Base-by-base conservation (phyloP, 2,888 invertebrate species). In the Diarsia dahlii region DNA sequence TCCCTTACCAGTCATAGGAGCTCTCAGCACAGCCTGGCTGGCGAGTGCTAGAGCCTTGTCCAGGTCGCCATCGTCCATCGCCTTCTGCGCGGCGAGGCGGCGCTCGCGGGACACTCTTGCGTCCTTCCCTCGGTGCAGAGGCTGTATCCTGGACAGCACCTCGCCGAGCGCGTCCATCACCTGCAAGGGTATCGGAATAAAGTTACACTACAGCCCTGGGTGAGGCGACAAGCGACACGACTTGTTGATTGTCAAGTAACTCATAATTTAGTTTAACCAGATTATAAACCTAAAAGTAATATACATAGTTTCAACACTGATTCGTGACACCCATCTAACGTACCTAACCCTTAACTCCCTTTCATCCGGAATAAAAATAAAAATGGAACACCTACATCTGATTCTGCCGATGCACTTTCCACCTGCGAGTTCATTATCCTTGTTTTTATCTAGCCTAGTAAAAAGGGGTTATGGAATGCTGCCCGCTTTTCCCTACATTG, bases 1-100 rank as follows among this genome's bases (percentile, higher is more conserved):
- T 23, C 4, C n/a, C 78, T 82, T 90, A 97, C 98, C 97, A 87
- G 97, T 97, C 85, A 95, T 93, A 0, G 98, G 98, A 0, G 98
- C 98, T 78, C 98, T 96, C 48, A 98, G 95, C 10, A 98, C 97
- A 20, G 98, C 98, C 91, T 98, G 98, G 91, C 98, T 98, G 77
- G 97, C 97, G 2, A 97, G 93, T 0, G 97, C 93, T 34, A 98
- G 92, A 0, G 98, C 97, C 88, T 93, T 92, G 8, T 78, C 85
- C 5, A 95, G 90, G 70, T 98, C 96, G 1, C 97, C 97, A 2
- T 95, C 93, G 69, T 97, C 92, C 72, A 97, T 94, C 1, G 96
- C 96, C 70, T 96, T 93, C 86, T 97, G 97, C 0, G 98, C 98
- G 65, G 97, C 97, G 9, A 97, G 89, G 4, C 98, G 95, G 23